phyloP scores from a whole-genome alignment of 2,797 vertebrate genomes.

The Ptychadena robeensis region DNA sequence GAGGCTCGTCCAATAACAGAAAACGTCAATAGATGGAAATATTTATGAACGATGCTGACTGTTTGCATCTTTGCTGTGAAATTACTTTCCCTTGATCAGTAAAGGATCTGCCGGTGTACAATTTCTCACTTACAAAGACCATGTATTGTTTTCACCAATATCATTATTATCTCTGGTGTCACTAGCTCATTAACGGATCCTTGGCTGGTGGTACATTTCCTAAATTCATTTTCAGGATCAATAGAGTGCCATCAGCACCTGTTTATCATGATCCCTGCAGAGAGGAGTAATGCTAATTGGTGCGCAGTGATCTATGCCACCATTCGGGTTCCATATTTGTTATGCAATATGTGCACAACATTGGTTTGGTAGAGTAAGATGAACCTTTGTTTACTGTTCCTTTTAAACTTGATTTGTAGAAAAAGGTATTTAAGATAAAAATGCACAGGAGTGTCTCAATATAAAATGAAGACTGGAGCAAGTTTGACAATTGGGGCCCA shows the following conservation, averaged over 20 bases:
- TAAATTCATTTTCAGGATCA: constrained; percentile 53
- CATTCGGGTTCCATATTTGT: constrained; percentile 35
- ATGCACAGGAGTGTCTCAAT: no score
- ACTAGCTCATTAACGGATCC: constrained; percentile 49
- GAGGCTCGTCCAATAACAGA: background rate
- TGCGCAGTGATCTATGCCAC: constrained; percentile 39
- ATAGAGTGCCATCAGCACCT: constrained; percentile 48
- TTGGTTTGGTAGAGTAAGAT: constrained; percentile 16
- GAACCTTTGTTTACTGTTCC: background rate
- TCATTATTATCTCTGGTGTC: constrained; percentile 49
- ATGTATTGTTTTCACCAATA: constrained; percentile 41
- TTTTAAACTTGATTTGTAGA: no score
- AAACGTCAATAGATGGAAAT: constrained; percentile 38
- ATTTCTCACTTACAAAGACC: constrained; percentile 37
- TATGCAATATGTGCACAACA: constrained; percentile 27
- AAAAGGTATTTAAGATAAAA: no score
- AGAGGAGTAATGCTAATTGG: constrained; percentile 42
- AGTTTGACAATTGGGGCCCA: no score
- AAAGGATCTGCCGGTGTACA: constrained; percentile 6
- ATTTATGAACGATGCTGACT: constrained; percentile 22
- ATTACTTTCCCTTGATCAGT: constrained; percentile 15
- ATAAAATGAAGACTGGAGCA: no score
- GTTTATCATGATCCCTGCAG: constrained; percentile 50
- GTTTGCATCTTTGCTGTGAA: constrained; percentile 9
- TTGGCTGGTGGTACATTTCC: constrained; percentile 38